These are phyloP conservation scores for Astropecten irregularis DNA, from an alignment of 53 echinoderm and acorn worm species.

Conservation along the genomic window DNA sequence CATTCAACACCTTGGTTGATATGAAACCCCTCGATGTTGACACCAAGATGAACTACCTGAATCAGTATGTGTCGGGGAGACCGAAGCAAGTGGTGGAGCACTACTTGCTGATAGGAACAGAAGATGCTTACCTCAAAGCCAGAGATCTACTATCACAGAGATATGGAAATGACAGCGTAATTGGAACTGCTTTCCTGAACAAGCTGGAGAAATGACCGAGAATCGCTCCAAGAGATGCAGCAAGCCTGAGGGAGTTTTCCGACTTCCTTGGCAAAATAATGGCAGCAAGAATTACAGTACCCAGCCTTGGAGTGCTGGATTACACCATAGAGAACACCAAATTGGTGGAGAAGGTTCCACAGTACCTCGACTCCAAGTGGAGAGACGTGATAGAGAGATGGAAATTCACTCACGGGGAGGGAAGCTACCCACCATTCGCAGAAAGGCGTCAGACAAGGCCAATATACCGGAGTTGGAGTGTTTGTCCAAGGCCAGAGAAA, in stretches of 20 bases:
- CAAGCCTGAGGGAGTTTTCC: conserved; percentile 57
- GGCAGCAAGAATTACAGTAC: conserved; percentile 41
- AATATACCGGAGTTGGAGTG: conserved; percentile 53
- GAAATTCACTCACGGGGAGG: not conserved
- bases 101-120: not conserved
- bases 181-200: conserved; percentile 48
- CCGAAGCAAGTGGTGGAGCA: conserved; percentile 29
- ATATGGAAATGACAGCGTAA: conserved; percentile 53
- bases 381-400: conserved; percentile 31
- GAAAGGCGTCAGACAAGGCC: conserved; percentile 36
- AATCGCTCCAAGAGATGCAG: conserved; percentile 30
- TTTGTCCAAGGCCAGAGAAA: not conserved
- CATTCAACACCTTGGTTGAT: conserved; percentile 40
- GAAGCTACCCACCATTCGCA: conserved; percentile 34
- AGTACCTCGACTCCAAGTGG: conserved; percentile 44
- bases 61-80: conserved; percentile 19
- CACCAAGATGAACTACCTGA: conserved; percentile 34
- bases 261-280: conserved; percentile 47
- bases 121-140: conserved; percentile 17
- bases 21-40: conserved; percentile 15
- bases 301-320: conserved; percentile 60
- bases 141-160: conserved; percentile 33
- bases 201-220: conserved; percentile 59
- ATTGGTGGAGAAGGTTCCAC: conserved; percentile 52
- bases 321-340: conserved; percentile 55